Conservation (phyloP, 2,888 invertebrate species). For the Pyralis farinalis region DNA sequence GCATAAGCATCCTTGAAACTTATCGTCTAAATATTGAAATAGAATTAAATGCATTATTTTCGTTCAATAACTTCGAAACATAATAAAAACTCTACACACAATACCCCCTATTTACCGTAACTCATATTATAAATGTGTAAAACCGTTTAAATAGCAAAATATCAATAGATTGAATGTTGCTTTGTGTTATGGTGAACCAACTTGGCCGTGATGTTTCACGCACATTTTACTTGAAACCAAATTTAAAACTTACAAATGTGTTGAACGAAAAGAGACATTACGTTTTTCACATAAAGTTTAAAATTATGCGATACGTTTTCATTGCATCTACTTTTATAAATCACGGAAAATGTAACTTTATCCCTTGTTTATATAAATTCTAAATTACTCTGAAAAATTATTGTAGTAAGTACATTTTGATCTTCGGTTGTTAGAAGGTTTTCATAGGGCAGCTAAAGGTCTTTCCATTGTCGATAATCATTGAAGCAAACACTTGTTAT, state of each 20-base stretch:
- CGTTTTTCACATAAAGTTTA: not conserved
- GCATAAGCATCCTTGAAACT: slow-evolving; percentile 41
- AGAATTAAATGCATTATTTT: slow-evolving; percentile 74
- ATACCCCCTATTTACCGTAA: slow-evolving; percentile 71
- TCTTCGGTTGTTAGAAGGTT: slow-evolving; percentile 48
- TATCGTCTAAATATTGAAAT: slow-evolving; percentile 68
- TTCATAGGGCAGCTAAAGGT: slow-evolving; percentile 77
- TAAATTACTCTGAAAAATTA: slow-evolving; percentile 6
- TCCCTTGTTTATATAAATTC: not conserved
- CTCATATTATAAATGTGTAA: slow-evolving; percentile 80
- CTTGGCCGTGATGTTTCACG: slow-evolving; percentile 77
- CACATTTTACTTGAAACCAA: slow-evolving; percentile 65
- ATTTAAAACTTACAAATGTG: slow-evolving; percentile 31
- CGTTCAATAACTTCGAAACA: slow-evolving; percentile 70
- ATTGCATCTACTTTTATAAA: not conserved
- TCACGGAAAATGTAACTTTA: slow-evolving; percentile 18
- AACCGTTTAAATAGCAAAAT: slow-evolving; percentile 77
- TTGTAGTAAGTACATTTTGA: slow-evolving; percentile 26
- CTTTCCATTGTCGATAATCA: slow-evolving; percentile 77
- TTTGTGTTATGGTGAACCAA: slow-evolving; percentile 76
- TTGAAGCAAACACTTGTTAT: slow-evolving; percentile 82
- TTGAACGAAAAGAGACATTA: slow-evolving; percentile 25
- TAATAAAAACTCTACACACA: slow-evolving; percentile 60
- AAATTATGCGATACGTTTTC: not conserved
- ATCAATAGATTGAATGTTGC: slow-evolving; percentile 74